Evolutionary conservation across 2,888 invertebrate species (phyloP).

Genomic region (Eristalis tenax): DNA sequence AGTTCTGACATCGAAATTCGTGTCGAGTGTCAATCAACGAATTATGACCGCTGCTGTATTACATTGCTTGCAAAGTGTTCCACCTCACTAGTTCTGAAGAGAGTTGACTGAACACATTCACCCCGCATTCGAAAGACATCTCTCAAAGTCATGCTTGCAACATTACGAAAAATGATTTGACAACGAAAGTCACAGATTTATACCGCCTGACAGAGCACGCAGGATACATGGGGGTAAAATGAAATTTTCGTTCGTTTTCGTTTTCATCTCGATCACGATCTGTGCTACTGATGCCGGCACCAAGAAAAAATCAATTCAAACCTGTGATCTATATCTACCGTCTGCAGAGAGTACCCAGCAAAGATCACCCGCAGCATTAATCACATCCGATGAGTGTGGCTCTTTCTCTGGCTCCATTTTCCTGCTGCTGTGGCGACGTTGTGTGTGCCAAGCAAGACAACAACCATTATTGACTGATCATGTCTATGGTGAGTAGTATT

Average conservation of each 20-base stretch:
- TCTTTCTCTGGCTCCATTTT: slow-evolving; percentile 39
- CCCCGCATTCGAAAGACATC: slow-evolving; percentile 13
- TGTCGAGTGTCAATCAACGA: background rate
- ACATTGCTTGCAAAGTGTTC: slow-evolving; percentile 57
- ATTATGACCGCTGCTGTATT: background rate
- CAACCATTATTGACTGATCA: slow-evolving; percentile 65
- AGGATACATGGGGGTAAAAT: slow-evolving; percentile 53
- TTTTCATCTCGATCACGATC: slow-evolving; percentile 63
- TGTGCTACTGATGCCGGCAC: slow-evolving; percentile 44
- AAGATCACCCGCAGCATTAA: slow-evolving; percentile 60
- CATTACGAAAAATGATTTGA: slow-evolving; percentile 28
- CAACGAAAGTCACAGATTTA: slow-evolving; percentile 35
- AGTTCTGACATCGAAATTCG: background rate
- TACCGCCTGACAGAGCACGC: slow-evolving; percentile 38
- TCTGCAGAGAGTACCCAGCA: slow-evolving; percentile 46
- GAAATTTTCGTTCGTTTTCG: slow-evolving; percentile 51
- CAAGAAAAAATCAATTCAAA: slow-evolving; percentile 44
- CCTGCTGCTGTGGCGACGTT: slow-evolving; percentile 25
- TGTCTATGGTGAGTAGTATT: slow-evolving; percentile 57
- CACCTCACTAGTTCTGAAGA: slow-evolving; percentile 5
- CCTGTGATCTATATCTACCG: slow-evolving; percentile 64
- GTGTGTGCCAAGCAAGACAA: slow-evolving; percentile 37
- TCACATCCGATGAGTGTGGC: slow-evolving; percentile 52
- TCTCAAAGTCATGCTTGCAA: slow-evolving; percentile 17
- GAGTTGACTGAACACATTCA: background rate